Evolutionary conservation across 2,888 invertebrate genomes (phyloP), one percentile per base, ranked within the genome.

Genomic region (Tinea pellionella): DNA sequence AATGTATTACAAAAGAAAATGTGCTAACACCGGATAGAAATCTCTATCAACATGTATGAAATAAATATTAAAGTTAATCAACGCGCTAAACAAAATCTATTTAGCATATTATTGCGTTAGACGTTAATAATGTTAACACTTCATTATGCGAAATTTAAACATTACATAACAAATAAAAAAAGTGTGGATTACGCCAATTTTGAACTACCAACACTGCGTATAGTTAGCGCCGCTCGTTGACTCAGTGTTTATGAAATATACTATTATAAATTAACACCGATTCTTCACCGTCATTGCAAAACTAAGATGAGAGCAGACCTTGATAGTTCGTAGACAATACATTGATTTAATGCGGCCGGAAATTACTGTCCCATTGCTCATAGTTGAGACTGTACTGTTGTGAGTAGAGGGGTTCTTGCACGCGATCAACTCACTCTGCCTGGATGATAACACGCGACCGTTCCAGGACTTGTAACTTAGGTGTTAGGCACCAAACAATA

Each of bases 221-320:
- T 3, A 24, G 11, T 57, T 32, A 32, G 43, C 59, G 18, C 42
- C 59, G 64, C 61, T 42, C 41, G 30, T 68, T 80, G 78, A 81
- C 69, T 80, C 81, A 81, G 72, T 74, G 69, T 75, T 78, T 80
- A 77, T 74, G 77, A 79, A 80, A 81, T 75, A 77, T 77, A 78
- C 72, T 73, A 78, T 83, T 77, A 82, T 79, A 80, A 83, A 85
- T 85, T 83, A 80, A 77, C 78, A 77, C 69, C 67, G 72, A 78
- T 78, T 81, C 74, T 81, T 80, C 78, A 76, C 65, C 64, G 68
- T 59, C 59, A 59, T 79, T 80, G 73, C 76, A 72, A 75, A 74
- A 77, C 64, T 65, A 64, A 32, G 55, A 55, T 18, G 59, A 59
- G 47, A 59, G 3, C 47, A 59, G 24, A 24, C 32, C 24, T 42